Evolutionary conservation across 1,140 invertebrate species (phyloP).

Genomic region (Drosophila bocki): DNA sequence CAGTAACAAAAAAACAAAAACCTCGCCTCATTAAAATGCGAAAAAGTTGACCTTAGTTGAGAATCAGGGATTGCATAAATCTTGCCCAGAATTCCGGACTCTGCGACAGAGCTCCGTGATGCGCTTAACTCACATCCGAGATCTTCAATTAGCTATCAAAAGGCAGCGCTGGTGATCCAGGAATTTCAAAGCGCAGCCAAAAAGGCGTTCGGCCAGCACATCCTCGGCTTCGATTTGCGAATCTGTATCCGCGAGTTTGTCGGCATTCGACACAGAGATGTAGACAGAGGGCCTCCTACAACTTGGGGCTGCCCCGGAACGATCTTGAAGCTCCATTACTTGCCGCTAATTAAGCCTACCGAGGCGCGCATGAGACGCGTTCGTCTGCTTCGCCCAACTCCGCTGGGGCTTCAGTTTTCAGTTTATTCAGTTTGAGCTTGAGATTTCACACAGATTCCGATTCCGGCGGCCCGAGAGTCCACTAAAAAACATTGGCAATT

Average conservation of each 20-base stretch:
- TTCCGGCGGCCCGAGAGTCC: constrained; percentile 41
- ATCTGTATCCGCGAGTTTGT: constrained; percentile 34
- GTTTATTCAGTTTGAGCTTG: constrained; percentile 45
- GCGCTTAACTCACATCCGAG: constrained; percentile 63
- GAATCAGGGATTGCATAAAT: constrained; percentile 54
- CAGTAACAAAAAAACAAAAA: constrained; percentile 6
- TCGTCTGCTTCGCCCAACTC: constrained; percentile 7
- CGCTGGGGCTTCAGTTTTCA: constrained; percentile 20
- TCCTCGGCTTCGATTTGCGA: constrained; percentile 51
- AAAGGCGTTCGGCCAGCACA: constrained; percentile 35
- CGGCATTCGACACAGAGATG: constrained; percentile 41
- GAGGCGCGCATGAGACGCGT: constrained; percentile 66
- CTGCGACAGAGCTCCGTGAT: constrained; percentile 39
- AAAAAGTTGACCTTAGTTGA: constrained; percentile 16
- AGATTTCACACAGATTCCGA: constrained; percentile 81
- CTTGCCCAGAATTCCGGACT: constrained; percentile 23
- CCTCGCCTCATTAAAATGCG: constrained; percentile 54
- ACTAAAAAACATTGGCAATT: constrained; percentile 80
- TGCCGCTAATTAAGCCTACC: constrained; percentile 81
- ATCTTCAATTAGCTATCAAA: constrained; percentile 78
- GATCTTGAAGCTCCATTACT: constrained; percentile 68
- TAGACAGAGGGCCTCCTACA: constrained; percentile 61
- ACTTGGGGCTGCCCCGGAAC: constrained; percentile 43
- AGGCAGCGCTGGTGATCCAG: constrained; percentile 48
- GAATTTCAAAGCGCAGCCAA: constrained; percentile 64